Conservation (phyloP, 1,140 invertebrate genomes). For the Caenorhabditis elegans region DNA sequence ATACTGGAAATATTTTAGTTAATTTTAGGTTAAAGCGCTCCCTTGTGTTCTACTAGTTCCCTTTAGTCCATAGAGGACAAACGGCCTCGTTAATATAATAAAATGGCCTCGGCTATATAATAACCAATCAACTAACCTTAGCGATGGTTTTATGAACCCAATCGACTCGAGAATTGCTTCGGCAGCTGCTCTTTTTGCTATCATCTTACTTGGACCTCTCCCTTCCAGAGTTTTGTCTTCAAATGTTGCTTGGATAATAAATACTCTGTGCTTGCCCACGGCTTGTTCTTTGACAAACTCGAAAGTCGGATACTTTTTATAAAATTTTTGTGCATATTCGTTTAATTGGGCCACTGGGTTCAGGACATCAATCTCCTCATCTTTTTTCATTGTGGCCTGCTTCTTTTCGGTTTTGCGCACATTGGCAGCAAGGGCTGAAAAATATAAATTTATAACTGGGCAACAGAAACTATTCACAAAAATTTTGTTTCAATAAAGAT, state of each 20-base stretch:
- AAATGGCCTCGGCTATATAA: too few relatives aligned
- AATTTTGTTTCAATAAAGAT: too few relatives aligned
- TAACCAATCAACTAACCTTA: too few relatives aligned
- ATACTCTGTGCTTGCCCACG: conserved; percentile 78
- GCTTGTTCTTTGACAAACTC: conserved; percentile 82
- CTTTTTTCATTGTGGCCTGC: conserved; percentile 69
- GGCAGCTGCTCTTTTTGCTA: conserved; percentile 89
- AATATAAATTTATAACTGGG: not conserved
- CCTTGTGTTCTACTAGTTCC: too few relatives aligned
- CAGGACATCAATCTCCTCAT: conserved; percentile 72
- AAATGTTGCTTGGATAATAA: conserved; percentile 72
- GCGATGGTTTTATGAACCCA: conserved; percentile 73
- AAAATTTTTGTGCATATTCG: conserved; percentile 74
- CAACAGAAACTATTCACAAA: conserved; percentile 68
- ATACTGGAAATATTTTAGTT: too few relatives aligned
- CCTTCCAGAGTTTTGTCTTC: conserved; percentile 77
- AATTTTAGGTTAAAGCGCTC: too few relatives aligned
- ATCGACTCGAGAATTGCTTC: conserved; percentile 76
- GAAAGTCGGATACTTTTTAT: conserved; percentile 84
- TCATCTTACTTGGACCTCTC: conserved; percentile 89
- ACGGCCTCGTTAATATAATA: too few relatives aligned
- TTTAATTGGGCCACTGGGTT: conserved; percentile 86
- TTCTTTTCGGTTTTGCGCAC: conserved; percentile 55
- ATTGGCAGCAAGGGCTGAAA: conserved; percentile 50
- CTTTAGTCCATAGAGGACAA: too few relatives aligned